Evolutionary conservation across 2,888 invertebrate genomes (phyloP).

Genomic region (Epinotia ramella): DNA sequence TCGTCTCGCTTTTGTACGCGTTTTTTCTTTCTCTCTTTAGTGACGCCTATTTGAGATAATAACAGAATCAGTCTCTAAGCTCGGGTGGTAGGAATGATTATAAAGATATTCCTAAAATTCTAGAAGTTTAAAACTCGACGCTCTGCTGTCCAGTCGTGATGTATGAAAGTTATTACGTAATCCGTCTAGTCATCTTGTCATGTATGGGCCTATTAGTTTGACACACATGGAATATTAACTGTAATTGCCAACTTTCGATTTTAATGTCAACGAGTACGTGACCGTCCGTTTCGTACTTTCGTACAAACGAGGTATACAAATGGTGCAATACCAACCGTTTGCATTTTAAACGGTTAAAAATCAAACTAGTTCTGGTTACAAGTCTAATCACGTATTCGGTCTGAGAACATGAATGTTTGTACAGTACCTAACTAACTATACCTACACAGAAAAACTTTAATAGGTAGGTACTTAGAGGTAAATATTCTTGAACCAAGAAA

Average conservation of each 20-base stretch:
- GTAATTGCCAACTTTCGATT: constrained; percentile 31
- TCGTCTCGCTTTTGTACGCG: too few species aligned
- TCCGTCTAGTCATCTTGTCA: background rate
- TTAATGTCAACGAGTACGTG: background rate
- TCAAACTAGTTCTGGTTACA: background rate
- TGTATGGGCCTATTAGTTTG: background rate
- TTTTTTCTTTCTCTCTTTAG: too few species aligned
- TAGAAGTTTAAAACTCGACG: too few species aligned
- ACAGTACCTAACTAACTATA: background rate
- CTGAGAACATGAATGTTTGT: background rate
- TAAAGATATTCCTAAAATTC: too few species aligned
- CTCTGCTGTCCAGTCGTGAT: background rate
- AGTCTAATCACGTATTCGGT: background rate
- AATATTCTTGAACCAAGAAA: too few species aligned
- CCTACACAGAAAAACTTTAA: too few species aligned
- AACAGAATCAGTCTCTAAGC: too few species aligned
- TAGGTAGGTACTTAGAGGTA: too few species aligned
- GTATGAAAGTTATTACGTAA: background rate
- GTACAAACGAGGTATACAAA: background rate
- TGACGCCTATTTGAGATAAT: too few species aligned
- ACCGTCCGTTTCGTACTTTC: background rate
- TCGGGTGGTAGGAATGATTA: too few species aligned
- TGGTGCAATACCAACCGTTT: background rate
- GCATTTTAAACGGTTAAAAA: background rate
- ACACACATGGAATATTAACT: constrained; percentile 22